These are phyloP conservation scores for Amphiprion clarkii DNA, from an alignment of 2,797 vertebrate species.

Conservation along the genomic window DNA sequence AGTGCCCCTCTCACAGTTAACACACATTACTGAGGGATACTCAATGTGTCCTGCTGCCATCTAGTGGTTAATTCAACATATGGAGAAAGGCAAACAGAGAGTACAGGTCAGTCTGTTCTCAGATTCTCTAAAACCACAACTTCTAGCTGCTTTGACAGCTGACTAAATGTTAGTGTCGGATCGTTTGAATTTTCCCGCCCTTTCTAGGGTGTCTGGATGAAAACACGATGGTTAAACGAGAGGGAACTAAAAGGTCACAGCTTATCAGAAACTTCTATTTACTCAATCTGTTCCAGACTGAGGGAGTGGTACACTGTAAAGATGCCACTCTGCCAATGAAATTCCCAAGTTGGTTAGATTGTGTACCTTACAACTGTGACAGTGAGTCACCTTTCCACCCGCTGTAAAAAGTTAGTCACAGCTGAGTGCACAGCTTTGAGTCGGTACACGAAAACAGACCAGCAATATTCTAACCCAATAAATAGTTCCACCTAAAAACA, in stretches of 20 bases:
- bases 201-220: neutral
- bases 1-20: neutral
- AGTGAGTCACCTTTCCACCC: conserved; percentile 9
- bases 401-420: conserved; percentile 27
- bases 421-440: conserved; percentile 11
- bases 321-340: conserved; percentile 3
- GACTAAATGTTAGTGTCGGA: neutral
- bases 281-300: neutral
- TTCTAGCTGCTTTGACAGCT: fast-evolving
- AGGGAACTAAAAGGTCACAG: conserved; percentile 12
- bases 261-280: conserved; percentile 6
- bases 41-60: conserved; percentile 61
- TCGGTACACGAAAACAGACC: conserved; percentile 30
- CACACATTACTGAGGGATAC: neutral
- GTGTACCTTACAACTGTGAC: conserved; percentile 1
- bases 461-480: conserved; percentile 19
- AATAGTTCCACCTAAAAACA: conserved; percentile 33
- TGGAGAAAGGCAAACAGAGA: neutral
- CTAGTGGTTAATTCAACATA: conserved; percentile 43
- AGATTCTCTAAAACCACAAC: neutral
- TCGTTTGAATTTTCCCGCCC: neutral
- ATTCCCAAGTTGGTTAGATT: conserved; percentile 1
- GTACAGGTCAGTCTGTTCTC: no score
- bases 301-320: neutral
- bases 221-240: neutral